These are phyloP conservation scores for Silurus glanis DNA, from an alignment of 2,113 vertebrate species.

Conservation along the genomic window DNA sequence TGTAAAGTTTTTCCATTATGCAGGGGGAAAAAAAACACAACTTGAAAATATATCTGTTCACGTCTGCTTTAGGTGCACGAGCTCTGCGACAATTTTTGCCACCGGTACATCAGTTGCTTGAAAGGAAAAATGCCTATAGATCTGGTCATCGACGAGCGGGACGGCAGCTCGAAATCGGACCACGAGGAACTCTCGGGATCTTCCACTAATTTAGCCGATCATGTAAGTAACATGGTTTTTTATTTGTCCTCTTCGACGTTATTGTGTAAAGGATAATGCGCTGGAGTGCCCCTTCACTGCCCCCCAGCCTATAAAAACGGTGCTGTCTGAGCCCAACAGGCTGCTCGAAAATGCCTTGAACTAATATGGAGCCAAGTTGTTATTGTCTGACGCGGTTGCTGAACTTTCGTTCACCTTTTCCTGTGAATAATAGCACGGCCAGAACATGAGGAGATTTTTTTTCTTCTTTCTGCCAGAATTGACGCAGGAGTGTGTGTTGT, in stretches of 20 bases:
- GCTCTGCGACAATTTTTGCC: constrained; percentile 99
- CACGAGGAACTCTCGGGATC: constrained; percentile 99
- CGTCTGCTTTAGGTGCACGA: constrained; percentile 88
- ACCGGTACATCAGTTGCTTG: constrained; percentile 99
- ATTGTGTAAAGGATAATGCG: constrained; percentile 17
- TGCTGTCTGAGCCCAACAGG: constrained; percentile 27
- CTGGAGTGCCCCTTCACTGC: constrained; percentile 15
- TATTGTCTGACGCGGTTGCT: constrained; percentile 39
- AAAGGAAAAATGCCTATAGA: constrained; percentile 99
- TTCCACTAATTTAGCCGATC: constrained; percentile 97
- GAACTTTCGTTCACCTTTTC: constrained; percentile 47
- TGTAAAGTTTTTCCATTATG: constrained; percentile 70
- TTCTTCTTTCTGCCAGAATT: background rate
- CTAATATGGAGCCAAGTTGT: constrained; percentile 43
- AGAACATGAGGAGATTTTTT: constrained; percentile 1
- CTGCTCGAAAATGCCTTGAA: constrained; percentile 33
- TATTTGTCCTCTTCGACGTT: constrained; percentile 28
- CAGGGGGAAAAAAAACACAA: constrained; percentile 18
- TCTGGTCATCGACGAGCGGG: constrained; percentile 98
- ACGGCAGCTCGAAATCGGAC: constrained; percentile 98
- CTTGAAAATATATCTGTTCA: constrained; percentile 37
- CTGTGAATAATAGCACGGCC: constrained; percentile 33
- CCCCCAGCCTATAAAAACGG: constrained; percentile 25
- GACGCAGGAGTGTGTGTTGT: background rate
- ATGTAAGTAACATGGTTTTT: constrained; percentile 82